A percentile compares a stretch with the other conserved stretches of the same genome.
phyloP scores from a whole-genome alignment of 1,140 invertebrate species.

The Lethocerus indicus region DNA sequence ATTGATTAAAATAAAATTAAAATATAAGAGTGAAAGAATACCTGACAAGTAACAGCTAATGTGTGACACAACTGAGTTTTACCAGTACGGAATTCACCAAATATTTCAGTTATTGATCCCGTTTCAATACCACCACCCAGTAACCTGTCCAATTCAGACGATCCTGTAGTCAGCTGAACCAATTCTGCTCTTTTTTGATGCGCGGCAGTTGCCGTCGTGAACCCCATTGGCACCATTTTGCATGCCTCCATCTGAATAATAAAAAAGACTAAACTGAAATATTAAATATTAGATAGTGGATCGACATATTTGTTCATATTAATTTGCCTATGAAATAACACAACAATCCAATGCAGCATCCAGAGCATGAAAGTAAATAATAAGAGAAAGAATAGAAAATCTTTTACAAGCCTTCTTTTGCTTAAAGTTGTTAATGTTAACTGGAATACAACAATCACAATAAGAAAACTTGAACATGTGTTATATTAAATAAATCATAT shows the following conservation, averaged over 20 bases:
- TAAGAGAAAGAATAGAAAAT: too few species aligned
- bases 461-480: too few species aligned
- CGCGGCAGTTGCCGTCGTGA: conserved; percentile 92
- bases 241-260: conserved; percentile 52
- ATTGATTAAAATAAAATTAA: conserved; percentile 1
- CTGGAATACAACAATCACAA: too few species aligned
- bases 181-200: conserved; percentile 85
- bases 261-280: neutral
- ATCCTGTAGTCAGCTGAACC: conserved; percentile 80
- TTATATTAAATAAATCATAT: too few species aligned
- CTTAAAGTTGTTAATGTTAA: too few species aligned
- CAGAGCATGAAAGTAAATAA: too few species aligned
- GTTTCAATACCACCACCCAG: conserved; percentile 96
- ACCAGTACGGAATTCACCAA: conserved; percentile 96
- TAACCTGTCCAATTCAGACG: conserved; percentile 83
- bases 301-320: neutral
- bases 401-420: too few species aligned
- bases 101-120: conserved; percentile 98
- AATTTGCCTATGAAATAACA: too few species aligned
- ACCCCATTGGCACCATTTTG: conserved; percentile 93
- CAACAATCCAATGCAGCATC: too few species aligned
- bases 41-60: conserved; percentile 94
- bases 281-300: neutral
- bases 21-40: conserved; percentile 21
- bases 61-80: conserved; percentile 98